Conservation (phyloP, 92 coral and sea anemone genomes). For the Chrysogorgia sp. region DNA sequence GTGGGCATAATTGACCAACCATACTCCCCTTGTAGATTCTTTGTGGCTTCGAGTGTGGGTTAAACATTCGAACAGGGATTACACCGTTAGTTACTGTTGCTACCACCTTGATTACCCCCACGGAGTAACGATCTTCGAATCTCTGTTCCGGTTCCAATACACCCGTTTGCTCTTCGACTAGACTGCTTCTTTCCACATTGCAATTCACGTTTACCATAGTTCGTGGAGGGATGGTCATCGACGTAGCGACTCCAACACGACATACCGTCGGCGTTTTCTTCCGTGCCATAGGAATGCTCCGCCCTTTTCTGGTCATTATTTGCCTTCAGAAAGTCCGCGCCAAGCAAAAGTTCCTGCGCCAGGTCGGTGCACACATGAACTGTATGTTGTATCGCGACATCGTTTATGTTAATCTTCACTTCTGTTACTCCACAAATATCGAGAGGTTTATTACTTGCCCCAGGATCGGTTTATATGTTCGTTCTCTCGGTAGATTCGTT, state of each 20-base stretch:
- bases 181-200: slow-evolving; percentile 31
- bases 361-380: slow-evolving; percentile 30
- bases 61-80: slow-evolving; percentile 19
- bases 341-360: slow-evolving; percentile 34
- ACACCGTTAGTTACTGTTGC: slow-evolving; percentile 17
- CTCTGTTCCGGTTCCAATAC: slow-evolving; percentile 34
- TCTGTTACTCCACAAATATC: slow-evolving; percentile 27
- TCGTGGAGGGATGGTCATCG: slow-evolving; percentile 25
- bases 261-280: slow-evolving; percentile 18
- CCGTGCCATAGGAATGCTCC: not conserved
- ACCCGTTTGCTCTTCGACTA: not conserved
- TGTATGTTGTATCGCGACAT: not conserved
- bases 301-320: slow-evolving; percentile 1
- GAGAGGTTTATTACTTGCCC: slow-evolving; percentile 39
- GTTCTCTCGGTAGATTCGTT: not conserved
- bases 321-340: slow-evolving; percentile 34
- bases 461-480: slow-evolving; percentile 20
- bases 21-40: slow-evolving; percentile 1
- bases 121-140: slow-evolving; percentile 19
- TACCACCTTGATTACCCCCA: slow-evolving; percentile 31
- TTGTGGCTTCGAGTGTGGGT: not conserved
- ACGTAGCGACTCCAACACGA: slow-evolving; percentile 39
- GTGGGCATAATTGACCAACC: not conserved
- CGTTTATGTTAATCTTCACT: slow-evolving; percentile 9
- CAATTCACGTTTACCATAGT: slow-evolving; percentile 38